A percentile compares a stretch with the other conserved stretches of the same genome.
These are phyloP conservation scores for Oeneis ivallda DNA, from an alignment of 2,888 invertebrate species.

Conservation along the genomic window DNA sequence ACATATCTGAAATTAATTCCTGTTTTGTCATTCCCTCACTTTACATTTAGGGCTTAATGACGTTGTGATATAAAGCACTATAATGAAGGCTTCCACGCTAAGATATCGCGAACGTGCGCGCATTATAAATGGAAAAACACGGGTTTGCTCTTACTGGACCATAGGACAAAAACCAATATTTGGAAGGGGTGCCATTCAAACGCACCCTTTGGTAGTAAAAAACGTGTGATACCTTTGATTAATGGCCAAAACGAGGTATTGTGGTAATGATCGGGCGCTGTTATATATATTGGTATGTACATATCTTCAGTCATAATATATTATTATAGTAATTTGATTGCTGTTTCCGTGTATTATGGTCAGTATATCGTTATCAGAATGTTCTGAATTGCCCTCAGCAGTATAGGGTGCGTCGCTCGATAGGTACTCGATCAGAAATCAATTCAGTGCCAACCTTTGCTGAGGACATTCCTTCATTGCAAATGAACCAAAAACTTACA, in stretches of 20 bases:
- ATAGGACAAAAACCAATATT: slow-evolving; percentile 79
- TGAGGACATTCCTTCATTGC: too few species aligned
- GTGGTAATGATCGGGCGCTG: slow-evolving; percentile 25
- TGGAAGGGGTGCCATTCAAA: slow-evolving; percentile 76
- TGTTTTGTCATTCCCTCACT: slow-evolving; percentile 81
- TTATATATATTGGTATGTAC: not conserved
- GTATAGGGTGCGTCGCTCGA: too few species aligned
- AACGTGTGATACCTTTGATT: slow-evolving; percentile 74
- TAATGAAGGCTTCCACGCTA: slow-evolving; percentile 63
- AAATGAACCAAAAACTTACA: too few species aligned
- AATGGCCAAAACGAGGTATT: slow-evolving; percentile 57
- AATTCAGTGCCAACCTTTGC: too few species aligned
- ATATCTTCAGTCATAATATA: slow-evolving; percentile 1
- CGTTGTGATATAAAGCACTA: slow-evolving; percentile 73
- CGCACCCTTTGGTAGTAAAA: slow-evolving; percentile 73
- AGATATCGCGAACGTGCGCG: slow-evolving; percentile 70
- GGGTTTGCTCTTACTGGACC: slow-evolving; percentile 79
- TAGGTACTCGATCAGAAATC: too few species aligned
- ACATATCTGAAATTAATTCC: slow-evolving; percentile 81
- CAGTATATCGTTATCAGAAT: not conserved
- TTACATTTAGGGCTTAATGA: slow-evolving; percentile 78
- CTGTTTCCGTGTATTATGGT: slow-evolving; percentile 4
- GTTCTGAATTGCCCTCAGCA: not conserved
- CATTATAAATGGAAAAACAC: slow-evolving; percentile 74
- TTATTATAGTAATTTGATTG: slow-evolving; percentile 4